A percentile compares a stretch with the other conserved stretches of the same genome.
Evolutionary conservation across 2,113 vertebrate genomes (phyloP).

Genomic region (Pycnonotus jocosus): DNA sequence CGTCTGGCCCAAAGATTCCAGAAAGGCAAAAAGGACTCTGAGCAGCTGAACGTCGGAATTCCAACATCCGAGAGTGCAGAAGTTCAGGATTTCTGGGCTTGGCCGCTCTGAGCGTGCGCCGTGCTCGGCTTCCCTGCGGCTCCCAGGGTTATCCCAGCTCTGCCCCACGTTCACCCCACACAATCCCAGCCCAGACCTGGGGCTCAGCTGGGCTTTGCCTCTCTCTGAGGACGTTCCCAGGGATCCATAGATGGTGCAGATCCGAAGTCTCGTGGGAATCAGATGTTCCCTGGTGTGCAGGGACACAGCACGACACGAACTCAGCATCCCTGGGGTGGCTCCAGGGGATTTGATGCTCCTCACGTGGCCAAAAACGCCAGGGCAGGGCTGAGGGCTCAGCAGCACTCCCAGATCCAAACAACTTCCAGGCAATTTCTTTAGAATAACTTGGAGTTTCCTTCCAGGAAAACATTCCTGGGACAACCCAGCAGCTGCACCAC

Average conservation of each 20-base stretch:
- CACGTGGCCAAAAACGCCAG: accelerated
- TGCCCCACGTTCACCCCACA: not conserved
- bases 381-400: not conserved
- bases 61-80: no score
- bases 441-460: not conserved
- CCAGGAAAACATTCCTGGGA: not conserved
- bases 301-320: not conserved
- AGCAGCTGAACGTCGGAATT: no score
- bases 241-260: not conserved
- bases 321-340: not conserved
- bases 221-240: accelerated
- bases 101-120: accelerated
- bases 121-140: not conserved
- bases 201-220: not conserved
- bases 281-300: not conserved
- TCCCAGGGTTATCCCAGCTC: not conserved
- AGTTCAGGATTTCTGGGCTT: not conserved
- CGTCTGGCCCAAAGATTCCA: no score
- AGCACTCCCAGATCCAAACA: not conserved
- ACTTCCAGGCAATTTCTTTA: not conserved
- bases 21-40: no score
- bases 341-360: not conserved
- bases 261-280: not conserved
- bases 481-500: not conserved
- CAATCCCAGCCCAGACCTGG: accelerated